These are phyloP conservation scores for Sinotaia quadrata DNA, from an alignment of 2,888 invertebrate genomes.

Conservation along the genomic window DNA sequence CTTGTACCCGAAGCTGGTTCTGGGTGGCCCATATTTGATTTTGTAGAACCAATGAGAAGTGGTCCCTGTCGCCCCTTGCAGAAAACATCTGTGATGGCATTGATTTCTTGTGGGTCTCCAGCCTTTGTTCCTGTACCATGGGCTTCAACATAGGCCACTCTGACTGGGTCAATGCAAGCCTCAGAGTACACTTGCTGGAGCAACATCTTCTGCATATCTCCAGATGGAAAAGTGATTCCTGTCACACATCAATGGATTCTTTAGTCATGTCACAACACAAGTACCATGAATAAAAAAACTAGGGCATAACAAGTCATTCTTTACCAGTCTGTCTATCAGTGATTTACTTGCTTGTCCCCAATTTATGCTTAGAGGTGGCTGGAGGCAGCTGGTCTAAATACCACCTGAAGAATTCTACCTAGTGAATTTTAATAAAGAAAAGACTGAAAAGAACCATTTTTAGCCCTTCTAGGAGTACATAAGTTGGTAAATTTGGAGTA, in stretches of 20 bases:
- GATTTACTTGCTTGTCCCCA: too few species aligned
- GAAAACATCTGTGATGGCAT: conserved; percentile 86
- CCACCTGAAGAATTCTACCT: too few species aligned
- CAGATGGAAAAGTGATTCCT: conserved; percentile 76
- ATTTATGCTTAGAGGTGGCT: too few species aligned
- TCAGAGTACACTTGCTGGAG: conserved; percentile 87
- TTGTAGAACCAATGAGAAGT: conserved; percentile 93
- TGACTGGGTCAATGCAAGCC: conserved; percentile 84
- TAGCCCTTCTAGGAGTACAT: too few species aligned
- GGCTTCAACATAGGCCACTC: conserved; percentile 93
- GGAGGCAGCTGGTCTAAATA: too few species aligned
- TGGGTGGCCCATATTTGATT: conserved; percentile 99
- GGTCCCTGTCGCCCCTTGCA: conserved; percentile 75
- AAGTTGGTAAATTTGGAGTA: too few species aligned
- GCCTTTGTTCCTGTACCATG: conserved; percentile 97
- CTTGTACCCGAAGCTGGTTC: conserved; percentile 81
- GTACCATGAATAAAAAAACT: neutral
- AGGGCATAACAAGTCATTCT: neutral
- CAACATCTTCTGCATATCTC: conserved; percentile 79
- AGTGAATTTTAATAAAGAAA: too few species aligned
- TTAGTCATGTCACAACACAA: too few species aligned
- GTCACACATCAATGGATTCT: too few species aligned
- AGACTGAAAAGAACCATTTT: too few species aligned
- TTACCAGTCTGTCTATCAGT: neutral
- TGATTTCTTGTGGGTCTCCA: conserved; percentile 97